Base-by-base conservation (phyloP, 2,113 vertebrate species). In the Zosterops borbonicus region DNA sequence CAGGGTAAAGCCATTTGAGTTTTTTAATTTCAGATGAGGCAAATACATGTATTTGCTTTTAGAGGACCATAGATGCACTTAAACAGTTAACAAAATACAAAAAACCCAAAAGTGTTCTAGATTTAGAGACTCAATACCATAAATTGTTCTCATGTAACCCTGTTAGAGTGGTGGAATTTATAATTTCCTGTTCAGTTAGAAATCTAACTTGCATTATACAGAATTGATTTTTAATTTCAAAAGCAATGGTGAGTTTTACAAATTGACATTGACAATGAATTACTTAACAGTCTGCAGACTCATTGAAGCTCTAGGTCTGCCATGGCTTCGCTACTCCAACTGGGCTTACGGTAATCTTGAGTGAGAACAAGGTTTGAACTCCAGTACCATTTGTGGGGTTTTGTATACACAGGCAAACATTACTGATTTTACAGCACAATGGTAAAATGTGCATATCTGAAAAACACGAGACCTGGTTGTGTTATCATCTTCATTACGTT, bases 181-280 rank as follows among this genome's bases (percentile, higher is more conserved):
- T 91, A 2, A 24, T 73, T 63, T 65, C 55, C 74, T 85, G 28
- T 90, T 82, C 55, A 80, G 53, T 59, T 46, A 68, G 64, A 68
- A 75, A 56, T 44, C 37, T 60, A 80, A 79, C 50, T 91, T 60
- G 33, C 21, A 9, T 89, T 80, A 39, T 50, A 31, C 22, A 70
- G 42, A 88, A 94, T 59, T 94, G 47, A 88, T 94, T 95, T 92
- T 95, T 92, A 92, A 79, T 89, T 94, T 87, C 56, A 65, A 95
- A 69, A 83, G 33, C 70, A 88, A 39, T 19, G 21, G 15, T 2
- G 2, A 35, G 27, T 83, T 85, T 85, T 94, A 65, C 29, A 83
- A 33, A 65, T 55, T 62, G n/a, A 25, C 20, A 9, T 27, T 31
- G 31, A 28, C 1, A 1, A 41, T 79, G 15, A 79, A 79, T 58